Evolutionary conservation across 2,888 invertebrate genomes (phyloP).

Genomic region (Dione juno): DNA sequence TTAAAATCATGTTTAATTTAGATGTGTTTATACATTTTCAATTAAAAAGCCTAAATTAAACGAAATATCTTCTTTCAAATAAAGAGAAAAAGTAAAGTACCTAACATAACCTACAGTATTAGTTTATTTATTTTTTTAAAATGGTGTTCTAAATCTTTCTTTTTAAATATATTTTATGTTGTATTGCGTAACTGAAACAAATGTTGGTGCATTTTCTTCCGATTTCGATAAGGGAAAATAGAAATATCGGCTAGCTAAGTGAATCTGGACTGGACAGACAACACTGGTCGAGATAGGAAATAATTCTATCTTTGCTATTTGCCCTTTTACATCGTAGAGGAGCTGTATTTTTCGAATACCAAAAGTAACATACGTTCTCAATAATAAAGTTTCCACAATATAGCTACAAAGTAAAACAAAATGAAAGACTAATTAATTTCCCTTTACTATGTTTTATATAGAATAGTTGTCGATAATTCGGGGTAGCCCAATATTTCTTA

Average conservation of each 20-base stretch:
- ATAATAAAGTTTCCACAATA: neutral
- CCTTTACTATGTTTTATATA: neutral
- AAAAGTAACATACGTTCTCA: neutral
- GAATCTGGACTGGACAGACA: conserved; percentile 12
- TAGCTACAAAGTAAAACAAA: neutral
- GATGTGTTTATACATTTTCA: too few relatives aligned
- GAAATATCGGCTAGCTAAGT: conserved; percentile 21
- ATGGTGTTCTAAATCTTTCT: too few relatives aligned
- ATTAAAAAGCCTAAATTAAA: too few relatives aligned
- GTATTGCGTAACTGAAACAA: neutral
- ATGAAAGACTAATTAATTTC: neutral
- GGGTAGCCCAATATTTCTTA: neutral
- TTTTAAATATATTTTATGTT: too few relatives aligned
- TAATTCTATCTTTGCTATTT: conserved; percentile 9
- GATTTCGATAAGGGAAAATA: conserved; percentile 7
- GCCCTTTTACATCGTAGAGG: neutral
- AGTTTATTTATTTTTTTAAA: too few relatives aligned
- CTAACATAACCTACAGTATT: too few relatives aligned
- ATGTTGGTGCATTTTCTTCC: neutral
- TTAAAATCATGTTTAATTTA: too few relatives aligned
- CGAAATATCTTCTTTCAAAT: too few relatives aligned
- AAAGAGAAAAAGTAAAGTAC: too few relatives aligned
- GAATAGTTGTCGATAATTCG: neutral
- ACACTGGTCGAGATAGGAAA: conserved; percentile 13
- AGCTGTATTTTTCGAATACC: neutral